phyloP scores from a whole-genome alignment of 2,888 invertebrate genomes.

The Doris montereyensis region DNA sequence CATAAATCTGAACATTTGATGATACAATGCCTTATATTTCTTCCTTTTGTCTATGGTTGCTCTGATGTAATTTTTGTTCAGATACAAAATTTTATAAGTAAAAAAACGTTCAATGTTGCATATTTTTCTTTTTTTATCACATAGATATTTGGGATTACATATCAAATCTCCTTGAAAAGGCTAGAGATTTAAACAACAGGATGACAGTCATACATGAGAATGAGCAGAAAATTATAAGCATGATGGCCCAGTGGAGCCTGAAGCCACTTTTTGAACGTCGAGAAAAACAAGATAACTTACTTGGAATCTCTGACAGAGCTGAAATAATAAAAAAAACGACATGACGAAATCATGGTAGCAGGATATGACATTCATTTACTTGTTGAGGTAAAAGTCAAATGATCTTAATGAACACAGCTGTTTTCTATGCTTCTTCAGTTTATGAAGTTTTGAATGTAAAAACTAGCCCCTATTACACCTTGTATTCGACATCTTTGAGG shows the following conservation, averaged over 20 bases:
- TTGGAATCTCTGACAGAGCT: constrained; percentile 86
- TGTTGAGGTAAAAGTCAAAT: constrained; percentile 77
- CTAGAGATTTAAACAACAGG: constrained; percentile 85
- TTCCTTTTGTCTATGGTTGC: too few relatives aligned
- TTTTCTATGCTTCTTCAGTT: too few relatives aligned
- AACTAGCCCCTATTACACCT: too few relatives aligned
- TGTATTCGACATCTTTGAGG: too few relatives aligned
- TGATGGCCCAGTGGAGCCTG: constrained; percentile 87
- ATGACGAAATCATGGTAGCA: constrained; percentile 82
- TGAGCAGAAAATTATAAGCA: constrained; percentile 82
- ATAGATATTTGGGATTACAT: constrained; percentile 87
- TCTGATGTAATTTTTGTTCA: neutral
- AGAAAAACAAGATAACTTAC: constrained; percentile 87
- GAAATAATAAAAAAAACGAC: constrained; percentile 85
- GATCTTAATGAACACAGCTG: too few relatives aligned
- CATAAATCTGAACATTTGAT: too few relatives aligned
- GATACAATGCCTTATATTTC: too few relatives aligned
- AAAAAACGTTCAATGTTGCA: neutral
- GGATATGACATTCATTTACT: constrained; percentile 83
- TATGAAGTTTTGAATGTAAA: too few relatives aligned
- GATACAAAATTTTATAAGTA: neutral
- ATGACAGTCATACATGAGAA: constrained; percentile 89
- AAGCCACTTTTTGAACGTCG: constrained; percentile 89
- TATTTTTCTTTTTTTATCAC: constrained; percentile 51
- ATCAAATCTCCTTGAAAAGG: constrained; percentile 82